These are phyloP conservation scores for Macroramphosus scolopax DNA, from an alignment of 2,797 vertebrate genomes.

Conservation along the genomic window DNA sequence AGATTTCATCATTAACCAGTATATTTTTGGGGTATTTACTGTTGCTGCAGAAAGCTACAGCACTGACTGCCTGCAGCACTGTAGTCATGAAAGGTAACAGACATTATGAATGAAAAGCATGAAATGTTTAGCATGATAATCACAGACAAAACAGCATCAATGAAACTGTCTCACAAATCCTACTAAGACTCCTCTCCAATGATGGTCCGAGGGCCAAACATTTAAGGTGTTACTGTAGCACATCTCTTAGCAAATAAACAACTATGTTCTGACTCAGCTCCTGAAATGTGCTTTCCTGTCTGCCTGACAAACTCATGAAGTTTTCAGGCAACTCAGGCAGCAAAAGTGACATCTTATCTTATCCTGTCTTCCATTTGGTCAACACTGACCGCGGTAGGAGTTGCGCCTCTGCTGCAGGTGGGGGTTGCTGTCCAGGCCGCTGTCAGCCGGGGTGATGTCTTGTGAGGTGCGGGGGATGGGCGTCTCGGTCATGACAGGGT, in stretches of 20 bases:
- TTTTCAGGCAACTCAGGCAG: too few species aligned
- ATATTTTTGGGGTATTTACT: too few species aligned
- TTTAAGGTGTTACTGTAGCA: too few species aligned
- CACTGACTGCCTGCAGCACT: conserved; percentile 5
- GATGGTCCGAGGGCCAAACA: conserved; percentile 3
- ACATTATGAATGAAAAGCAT: conserved; percentile 57
- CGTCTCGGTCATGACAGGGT: conserved; percentile 96
- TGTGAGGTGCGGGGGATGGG: conserved; percentile 95
- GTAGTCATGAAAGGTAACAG: conserved; percentile 29
- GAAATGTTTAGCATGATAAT: conserved; percentile 63
- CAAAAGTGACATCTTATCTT: too few species aligned
- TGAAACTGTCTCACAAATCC: conserved; percentile 7
- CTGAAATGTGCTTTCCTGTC: too few species aligned
- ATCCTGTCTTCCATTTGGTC: conserved; percentile 6
- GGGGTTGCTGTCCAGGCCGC: conserved; percentile 84
- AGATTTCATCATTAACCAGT: too few species aligned
- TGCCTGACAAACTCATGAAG: too few species aligned
- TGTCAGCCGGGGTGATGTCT: conserved; percentile 93
- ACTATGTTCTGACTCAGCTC: too few species aligned
- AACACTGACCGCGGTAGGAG: conserved; percentile 89
- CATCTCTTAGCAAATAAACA: too few species aligned
- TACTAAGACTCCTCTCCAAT: neutral
- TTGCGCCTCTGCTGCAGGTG: conserved; percentile 94
- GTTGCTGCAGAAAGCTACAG: too few species aligned
- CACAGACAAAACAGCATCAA: conserved; percentile 23